Evolutionary conservation across 2,797 vertebrate genomes (phyloP), one percentile per base, ranked within the genome.

Genomic region (Cyprinella venusta): DNA sequence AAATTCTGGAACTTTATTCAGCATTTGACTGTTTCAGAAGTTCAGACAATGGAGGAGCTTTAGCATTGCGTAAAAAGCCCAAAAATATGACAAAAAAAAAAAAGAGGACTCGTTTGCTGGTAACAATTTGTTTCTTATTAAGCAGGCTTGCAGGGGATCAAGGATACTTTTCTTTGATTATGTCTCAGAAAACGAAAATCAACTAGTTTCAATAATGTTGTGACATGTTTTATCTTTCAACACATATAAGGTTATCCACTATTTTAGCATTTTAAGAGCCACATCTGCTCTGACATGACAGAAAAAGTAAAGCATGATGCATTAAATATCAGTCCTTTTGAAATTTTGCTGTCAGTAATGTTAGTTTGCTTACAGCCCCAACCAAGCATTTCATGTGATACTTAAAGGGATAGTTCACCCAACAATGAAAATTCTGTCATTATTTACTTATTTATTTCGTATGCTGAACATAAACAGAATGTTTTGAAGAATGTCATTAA

Each of bases 161-260:
- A 5, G 56, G 65, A 56, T 42, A 30, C 1, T 70, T 61, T 21
- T 26, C 12, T 59, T 30, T 80, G 36, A 70, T 70, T n/a, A 15
- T 7, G n/a, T 61, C 10, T 80, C 67, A 24, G 30, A 68, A n/a
- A 12, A 19, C 6, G 42, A 40, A 70, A 61, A 33, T 48, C 52
- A 74, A 30, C n/a, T 54, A 33, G 8, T 33, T 80, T 48, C 45
- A 30, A 19, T 80, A 45, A 33, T 15, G 12, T n/a, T 70, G 54
- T 61, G 36, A 42, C 65, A 21, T 56, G 65, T 30, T 80, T 69
- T 59, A 70, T 71, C 5, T 24, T 33, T 56, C 36, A 61, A 33
- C n/a, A 42, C n/a, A 54, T 68, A 54, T 26, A 24, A 70, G 56
- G 56, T 76, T 76, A 61, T 26, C 18, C 24, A 33, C 36, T 80